These are phyloP conservation scores for Poeciliopsis paucimaculata DNA, from an alignment of 2,797 vertebrate genomes.

Conservation along the genomic window DNA sequence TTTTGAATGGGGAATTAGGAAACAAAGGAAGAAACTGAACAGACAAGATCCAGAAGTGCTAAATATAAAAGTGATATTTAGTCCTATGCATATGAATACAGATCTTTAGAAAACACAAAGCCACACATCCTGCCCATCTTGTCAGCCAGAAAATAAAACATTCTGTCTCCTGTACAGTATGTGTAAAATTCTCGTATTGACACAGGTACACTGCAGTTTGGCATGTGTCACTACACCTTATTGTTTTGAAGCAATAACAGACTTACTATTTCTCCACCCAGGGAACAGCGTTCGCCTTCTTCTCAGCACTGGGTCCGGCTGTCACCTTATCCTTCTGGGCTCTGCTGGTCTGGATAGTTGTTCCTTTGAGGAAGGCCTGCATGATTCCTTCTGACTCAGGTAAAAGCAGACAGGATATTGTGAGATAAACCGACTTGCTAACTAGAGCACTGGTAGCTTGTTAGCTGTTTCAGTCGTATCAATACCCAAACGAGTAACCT, in stretches of 20 bases:
- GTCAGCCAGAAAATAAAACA: not conserved
- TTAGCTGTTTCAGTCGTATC: not conserved
- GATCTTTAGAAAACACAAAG: not conserved
- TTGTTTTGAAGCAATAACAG: not conserved
- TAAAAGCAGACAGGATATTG: not conserved
- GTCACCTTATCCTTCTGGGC: constrained; percentile 83
- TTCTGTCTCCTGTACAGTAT: not conserved
- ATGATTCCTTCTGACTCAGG: constrained; percentile 67
- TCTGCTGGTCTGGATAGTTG: constrained; percentile 78
- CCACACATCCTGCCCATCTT: too few relatives aligned
- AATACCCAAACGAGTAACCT: not conserved
- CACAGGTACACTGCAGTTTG: not conserved
- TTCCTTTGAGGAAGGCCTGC: constrained; percentile 95
- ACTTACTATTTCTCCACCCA: constrained; percentile 99
- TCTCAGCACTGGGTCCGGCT: constrained; percentile 85
- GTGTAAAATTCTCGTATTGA: not conserved
- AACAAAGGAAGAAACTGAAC: not conserved
- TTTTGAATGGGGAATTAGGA: not conserved
- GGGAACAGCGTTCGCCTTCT: constrained; percentile 84
- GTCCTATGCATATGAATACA: not conserved
- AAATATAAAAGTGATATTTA: not conserved
- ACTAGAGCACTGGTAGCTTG: not conserved
- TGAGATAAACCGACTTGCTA: not conserved
- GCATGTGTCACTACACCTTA: too few relatives aligned
- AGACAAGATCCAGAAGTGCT: not conserved